These are phyloP conservation scores for Anaspis maculata DNA, from an alignment of 2,888 invertebrate genomes.

Conservation along the genomic window DNA sequence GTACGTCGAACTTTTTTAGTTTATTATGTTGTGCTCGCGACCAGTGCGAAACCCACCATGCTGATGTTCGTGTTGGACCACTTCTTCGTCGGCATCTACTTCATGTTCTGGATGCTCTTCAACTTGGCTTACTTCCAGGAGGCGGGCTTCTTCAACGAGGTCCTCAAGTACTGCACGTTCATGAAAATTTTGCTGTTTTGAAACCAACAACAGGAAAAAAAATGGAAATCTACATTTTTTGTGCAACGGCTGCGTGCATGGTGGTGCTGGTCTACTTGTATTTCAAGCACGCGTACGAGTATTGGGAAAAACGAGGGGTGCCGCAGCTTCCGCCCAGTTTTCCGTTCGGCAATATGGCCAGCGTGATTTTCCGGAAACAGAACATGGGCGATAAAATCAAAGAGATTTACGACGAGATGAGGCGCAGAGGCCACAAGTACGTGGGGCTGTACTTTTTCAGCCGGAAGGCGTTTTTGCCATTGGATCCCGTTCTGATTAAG, in stretches of 20 bases:
- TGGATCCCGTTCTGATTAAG: slow-evolving; percentile 55
- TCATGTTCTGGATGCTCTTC: slow-evolving; percentile 6
- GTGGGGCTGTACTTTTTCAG: slow-evolving; percentile 57
- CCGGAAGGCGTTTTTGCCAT: slow-evolving; percentile 51
- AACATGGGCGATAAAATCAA: slow-evolving; percentile 55
- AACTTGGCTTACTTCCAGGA: slow-evolving; percentile 7
- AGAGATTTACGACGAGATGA: slow-evolving; percentile 50
- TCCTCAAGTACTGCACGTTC: slow-evolving; percentile 2
- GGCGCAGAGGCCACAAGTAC: slow-evolving; percentile 34
- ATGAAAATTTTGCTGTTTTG: slow-evolving; percentile 9
- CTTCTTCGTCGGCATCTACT: slow-evolving; percentile 7
- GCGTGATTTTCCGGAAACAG: slow-evolving; percentile 47
- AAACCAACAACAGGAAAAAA: background rate
- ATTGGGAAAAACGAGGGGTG: slow-evolving; percentile 54
- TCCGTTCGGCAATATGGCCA: slow-evolving; percentile 54
- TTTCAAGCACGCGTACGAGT: slow-evolving; percentile 44
- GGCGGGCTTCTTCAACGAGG: slow-evolving; percentile 3
- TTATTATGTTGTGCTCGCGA: too few relatives aligned
- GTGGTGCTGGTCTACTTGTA: slow-evolving; percentile 24
- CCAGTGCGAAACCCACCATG: slow-evolving; percentile 2
- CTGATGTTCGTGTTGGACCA: slow-evolving; percentile 5
- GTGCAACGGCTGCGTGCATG: too few relatives aligned
- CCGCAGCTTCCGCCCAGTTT: slow-evolving; percentile 49
- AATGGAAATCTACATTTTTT: background rate
- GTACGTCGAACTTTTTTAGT: too few relatives aligned